Percentiles rank a stretch among this genome's conserved stretches.
phyloP scores from a whole-genome alignment of 1,140 invertebrate species.

The Lethrus apterus region DNA sequence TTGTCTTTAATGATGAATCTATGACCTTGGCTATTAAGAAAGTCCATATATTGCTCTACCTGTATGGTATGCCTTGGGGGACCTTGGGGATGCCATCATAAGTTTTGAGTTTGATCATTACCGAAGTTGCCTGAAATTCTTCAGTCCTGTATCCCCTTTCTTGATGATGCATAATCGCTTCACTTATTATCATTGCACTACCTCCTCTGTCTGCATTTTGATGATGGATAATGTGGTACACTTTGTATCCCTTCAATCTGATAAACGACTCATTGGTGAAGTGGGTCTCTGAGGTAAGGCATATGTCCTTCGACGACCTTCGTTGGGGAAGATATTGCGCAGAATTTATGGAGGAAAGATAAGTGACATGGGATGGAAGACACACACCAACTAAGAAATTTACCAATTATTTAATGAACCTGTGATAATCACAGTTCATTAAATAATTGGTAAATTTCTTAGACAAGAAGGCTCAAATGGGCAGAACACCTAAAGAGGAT shows the following conservation, averaged over 20 bases:
- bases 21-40: slow-evolving; percentile 22
- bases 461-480: no score
- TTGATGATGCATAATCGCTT: not conserved
- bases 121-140: not conserved
- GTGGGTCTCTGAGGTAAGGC: slow-evolving; percentile 20
- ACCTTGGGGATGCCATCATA: slow-evolving; percentile 5
- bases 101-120: not conserved
- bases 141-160: not conserved
- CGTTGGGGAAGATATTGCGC: no score
- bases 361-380: no score
- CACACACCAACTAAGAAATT: no score
- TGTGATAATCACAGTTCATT: no score
- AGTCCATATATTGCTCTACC: slow-evolving; percentile 17
- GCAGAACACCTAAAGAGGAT: no score
- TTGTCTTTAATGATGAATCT: slow-evolving; percentile 7
- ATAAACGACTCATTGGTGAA: slow-evolving; percentile 20
- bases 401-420: no score
- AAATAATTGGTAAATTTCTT: no score
- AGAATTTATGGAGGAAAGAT: no score
- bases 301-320: no score
- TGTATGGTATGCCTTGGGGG: slow-evolving; percentile 22
- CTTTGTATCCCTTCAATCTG: slow-evolving; percentile 21
- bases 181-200: not conserved
- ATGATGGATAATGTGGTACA: slow-evolving; percentile 24
- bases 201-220: slow-evolving; percentile 13